Evolutionary conservation across 2,888 invertebrate genomes (phyloP), one percentile per base, ranked within the genome.

Genomic region (Drosophila heteroneura): DNA sequence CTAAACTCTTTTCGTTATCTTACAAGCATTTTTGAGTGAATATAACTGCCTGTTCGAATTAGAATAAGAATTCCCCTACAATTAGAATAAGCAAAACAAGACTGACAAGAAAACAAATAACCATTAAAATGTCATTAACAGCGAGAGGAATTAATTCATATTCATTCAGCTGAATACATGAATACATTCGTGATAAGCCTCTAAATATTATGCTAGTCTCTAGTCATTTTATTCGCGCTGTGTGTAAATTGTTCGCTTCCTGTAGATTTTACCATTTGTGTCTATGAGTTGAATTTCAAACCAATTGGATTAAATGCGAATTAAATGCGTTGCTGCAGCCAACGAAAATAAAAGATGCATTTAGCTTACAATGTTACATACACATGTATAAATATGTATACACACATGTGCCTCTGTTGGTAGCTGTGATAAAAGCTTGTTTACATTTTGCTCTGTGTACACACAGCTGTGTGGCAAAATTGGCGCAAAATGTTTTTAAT

Each of bases 401-500:
- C n/a, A 33, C 28, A 60, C 16, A n/a, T 44, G 12, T 35, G 19
- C 35, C 30, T 51, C 22, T 58, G 63, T 35, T 14, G n/a, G 59
- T 62, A n/a, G 26, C 28, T 54, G 30, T 12, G 19, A 54, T 53
- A 37, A 52, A 61, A 60, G 64, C 54, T 33, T 78, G 69, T 65
- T 75, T 75, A 65, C 69, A 70, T 68, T 51, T 60, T 35, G 35
- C n/a, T 39, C 39, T 51, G 26, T 63, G 22, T 63, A 26, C 69
- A 35, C 37, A 39, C 51, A 61, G 30, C 16, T 66, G 68, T 37
- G 53, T 60, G 37, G 60, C 53, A 78, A 79, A 90, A 80, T 79
- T 87, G 85, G 81, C 76, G 85, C 83, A 85, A 85, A 92, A 87
- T 87, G 78, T 81, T 87, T 91, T 91, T 91, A 92, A 92, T 92